Evolutionary conservation across 2,113 vertebrate genomes (phyloP), one percentile per base, ranked within the genome.

Genomic region (Zosterops pallidus): DNA sequence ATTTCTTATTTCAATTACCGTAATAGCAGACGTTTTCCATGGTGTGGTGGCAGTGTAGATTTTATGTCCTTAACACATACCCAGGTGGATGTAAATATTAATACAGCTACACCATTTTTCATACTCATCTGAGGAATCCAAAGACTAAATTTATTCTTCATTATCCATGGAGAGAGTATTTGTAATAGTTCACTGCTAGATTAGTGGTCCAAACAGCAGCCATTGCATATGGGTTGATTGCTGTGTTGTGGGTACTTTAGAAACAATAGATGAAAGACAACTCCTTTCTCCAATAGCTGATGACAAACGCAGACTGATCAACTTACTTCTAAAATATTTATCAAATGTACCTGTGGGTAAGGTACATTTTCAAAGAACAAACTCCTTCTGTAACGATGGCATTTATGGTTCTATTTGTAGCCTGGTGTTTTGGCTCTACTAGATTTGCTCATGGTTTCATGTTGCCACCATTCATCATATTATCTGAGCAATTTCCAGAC

Each of bases 31-130:
- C 83, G 68, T 91, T 95, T 90, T 78, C 74, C 12, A 2, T 75
- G 56, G 79, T 78, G 76, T 75, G 60, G 71, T 83, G 56, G 44
- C 87, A 78, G 68, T 71, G 56, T 68, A 90, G 79, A 81, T 92
- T 96, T 94, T 90, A 67, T 80, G 35, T 94, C 82, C 63, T 74
- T 95, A 90, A 90, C 64, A 86, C 75, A 33, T 75, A 88, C 31
- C 37, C 67, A 49, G 69, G 57, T 12, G 4, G 60, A 41, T 6
- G 8, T 90, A 97, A 96, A 97, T 96, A 96, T 93, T 94, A 93
- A 68, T 74, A 70, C 59, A 87, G 37, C 55, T 69, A 65, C 75
- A 41, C 33, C 31, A 11, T n/a, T 88, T 44, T 90, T 86, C 55
- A 21, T 86, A 60, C 42, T 46, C 76, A 89, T 46, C 79, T 89